These are phyloP conservation scores for Octonoba sinensis DNA, from an alignment of 2,888 invertebrate species.

Conservation along the genomic window DNA sequence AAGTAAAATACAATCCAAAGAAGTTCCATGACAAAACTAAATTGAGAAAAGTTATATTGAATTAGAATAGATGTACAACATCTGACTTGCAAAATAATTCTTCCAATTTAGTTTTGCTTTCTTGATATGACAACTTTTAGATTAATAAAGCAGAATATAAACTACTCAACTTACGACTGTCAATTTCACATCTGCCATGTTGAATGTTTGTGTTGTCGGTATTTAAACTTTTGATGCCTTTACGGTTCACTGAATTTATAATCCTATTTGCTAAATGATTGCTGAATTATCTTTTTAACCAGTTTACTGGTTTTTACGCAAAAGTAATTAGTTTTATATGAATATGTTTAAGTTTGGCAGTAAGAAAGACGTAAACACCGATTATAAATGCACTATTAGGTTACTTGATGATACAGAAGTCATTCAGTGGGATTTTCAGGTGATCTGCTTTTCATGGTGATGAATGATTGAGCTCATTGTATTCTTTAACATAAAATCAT, in stretches of 20 bases:
- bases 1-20: too few relatives aligned
- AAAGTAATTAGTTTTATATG: slow-evolving; percentile 17
- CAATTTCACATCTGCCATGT: slow-evolving; percentile 57
- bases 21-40: too few relatives aligned
- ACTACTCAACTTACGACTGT: slow-evolving; percentile 49
- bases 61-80: too few relatives aligned
- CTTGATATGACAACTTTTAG: too few relatives aligned
- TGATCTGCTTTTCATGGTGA: slow-evolving; percentile 69
- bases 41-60: too few relatives aligned
- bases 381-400: slow-evolving; percentile 87
- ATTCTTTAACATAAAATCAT: too few relatives aligned
- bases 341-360: slow-evolving; percentile 76
- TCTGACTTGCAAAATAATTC: too few relatives aligned
- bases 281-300: slow-evolving; percentile 12
- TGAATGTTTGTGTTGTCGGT: slow-evolving; percentile 40
- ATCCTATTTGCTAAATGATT: too few relatives aligned
- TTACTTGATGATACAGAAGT: slow-evolving; percentile 91
- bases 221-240: slow-evolving; percentile 6
- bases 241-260: background rate
- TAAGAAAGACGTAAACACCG: slow-evolving; percentile 81
- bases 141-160: background rate
- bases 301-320: slow-evolving; percentile 36
- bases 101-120: too few relatives aligned
- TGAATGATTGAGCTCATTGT: too few relatives aligned
- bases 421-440: slow-evolving; percentile 93